phyloP scores from a whole-genome alignment of 1,140 invertebrate genomes.

The Nasonia giraulti region DNA sequence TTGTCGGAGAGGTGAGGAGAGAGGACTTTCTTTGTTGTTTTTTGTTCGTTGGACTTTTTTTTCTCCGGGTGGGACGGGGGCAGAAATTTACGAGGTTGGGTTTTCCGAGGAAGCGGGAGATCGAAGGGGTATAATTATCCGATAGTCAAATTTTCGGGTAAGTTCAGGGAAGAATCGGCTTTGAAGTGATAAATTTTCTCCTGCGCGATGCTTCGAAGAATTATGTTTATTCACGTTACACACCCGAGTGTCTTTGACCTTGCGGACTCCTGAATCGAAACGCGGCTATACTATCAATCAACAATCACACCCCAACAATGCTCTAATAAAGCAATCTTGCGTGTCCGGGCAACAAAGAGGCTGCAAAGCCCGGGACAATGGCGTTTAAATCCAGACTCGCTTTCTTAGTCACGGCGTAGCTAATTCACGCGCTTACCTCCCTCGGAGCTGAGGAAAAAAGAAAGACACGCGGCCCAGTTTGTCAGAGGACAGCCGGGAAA shows the following conservation, averaged over 20 bases:
- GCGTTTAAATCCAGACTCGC: slow-evolving; percentile 9
- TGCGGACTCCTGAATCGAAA: neutral
- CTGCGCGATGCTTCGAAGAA: neutral
- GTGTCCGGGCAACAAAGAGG: neutral
- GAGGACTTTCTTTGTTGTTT: slow-evolving; percentile 3
- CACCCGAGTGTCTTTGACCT: no score
- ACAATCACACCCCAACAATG: slow-evolving; percentile 16
- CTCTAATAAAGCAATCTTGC: slow-evolving; percentile 32
- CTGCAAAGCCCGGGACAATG: neutral
- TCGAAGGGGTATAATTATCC: slow-evolving; percentile 32
- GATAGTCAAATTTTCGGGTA: slow-evolving; percentile 24
- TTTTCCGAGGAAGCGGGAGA: neutral
- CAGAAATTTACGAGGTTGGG: slow-evolving; percentile 32
- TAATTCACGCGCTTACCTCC: neutral
- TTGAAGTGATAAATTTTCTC: neutral
- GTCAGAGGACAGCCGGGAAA: slow-evolving; percentile 19
- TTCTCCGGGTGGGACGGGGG: neutral
- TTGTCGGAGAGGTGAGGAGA: neutral
- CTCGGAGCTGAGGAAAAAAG: neutral
- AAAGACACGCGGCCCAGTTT: neutral
- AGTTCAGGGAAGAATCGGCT: neutral
- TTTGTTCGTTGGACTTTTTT: neutral
- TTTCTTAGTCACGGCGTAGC: neutral
- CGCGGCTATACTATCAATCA: neutral
- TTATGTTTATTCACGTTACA: neutral